A percentile compares a stretch with the other conserved stretches of the same genome.
These are phyloP conservation scores for Sebastes jordani DNA, from an alignment of 2,797 vertebrate genomes.

Conservation along the genomic window DNA sequence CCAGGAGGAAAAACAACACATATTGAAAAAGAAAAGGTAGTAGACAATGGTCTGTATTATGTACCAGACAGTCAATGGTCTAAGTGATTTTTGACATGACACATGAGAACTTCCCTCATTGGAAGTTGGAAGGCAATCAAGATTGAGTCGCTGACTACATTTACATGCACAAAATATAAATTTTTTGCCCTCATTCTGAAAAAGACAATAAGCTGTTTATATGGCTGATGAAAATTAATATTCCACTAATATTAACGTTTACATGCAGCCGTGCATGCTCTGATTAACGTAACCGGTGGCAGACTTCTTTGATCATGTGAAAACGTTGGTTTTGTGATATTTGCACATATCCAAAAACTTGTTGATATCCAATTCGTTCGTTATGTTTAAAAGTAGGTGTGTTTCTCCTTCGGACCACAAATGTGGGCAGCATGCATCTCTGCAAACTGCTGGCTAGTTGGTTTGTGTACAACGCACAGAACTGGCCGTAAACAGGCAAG, in stretches of 20 bases:
- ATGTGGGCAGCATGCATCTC: neutral
- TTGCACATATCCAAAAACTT: neutral
- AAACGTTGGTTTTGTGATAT: neutral
- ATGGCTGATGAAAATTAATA: too few species aligned
- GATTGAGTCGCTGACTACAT: neutral
- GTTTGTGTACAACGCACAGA: neutral
- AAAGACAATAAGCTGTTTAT: too few species aligned
- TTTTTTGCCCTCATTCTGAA: too few species aligned
- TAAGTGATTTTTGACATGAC: neutral
- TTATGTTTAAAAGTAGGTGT: neutral
- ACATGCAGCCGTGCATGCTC: too few species aligned
- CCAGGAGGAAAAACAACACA: neutral
- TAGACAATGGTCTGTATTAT: neutral
- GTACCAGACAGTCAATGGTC: neutral
- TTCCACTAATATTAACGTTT: too few species aligned
- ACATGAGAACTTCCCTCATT: neutral
- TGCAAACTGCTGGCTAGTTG: neutral
- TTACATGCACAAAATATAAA: accelerated
- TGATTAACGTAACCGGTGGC: too few species aligned
- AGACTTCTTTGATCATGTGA: too few species aligned
- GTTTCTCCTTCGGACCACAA: neutral
- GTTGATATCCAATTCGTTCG: neutral
- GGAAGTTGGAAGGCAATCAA: neutral
- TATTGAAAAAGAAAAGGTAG: neutral
- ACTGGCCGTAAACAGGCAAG: neutral